A percentile compares a stretch with the other conserved stretches of the same genome.
Evolutionary conservation across 2,888 invertebrate genomes (phyloP).

Genomic region (Drosophila colorata): DNA sequence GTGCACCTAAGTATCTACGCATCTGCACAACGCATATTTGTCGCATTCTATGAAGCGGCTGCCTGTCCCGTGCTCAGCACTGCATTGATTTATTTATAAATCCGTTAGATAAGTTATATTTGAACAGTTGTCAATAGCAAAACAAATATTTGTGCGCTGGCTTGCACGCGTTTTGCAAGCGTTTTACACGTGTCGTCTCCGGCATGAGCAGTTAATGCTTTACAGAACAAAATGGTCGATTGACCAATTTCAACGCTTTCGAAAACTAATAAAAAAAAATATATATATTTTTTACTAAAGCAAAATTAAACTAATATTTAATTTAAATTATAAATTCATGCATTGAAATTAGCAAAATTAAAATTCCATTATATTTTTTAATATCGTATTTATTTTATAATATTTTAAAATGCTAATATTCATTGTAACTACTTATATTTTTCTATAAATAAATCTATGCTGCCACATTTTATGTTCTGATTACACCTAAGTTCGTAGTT

Average conservation of each 20-base stretch:
- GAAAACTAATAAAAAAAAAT: too few relatives aligned
- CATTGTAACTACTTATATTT: too few relatives aligned
- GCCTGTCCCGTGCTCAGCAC: slow-evolving; percentile 19
- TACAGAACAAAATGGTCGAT: neutral
- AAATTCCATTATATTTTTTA: too few relatives aligned
- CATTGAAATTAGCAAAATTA: too few relatives aligned
- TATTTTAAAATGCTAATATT: too few relatives aligned
- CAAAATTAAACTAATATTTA: too few relatives aligned
- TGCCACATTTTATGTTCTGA: too few relatives aligned
- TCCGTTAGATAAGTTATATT: slow-evolving; percentile 65
- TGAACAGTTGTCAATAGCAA: slow-evolving; percentile 67
- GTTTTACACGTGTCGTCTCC: slow-evolving; percentile 31
- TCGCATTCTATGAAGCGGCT: slow-evolving; percentile 46
- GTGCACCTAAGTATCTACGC: slow-evolving; percentile 28
- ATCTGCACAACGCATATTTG: slow-evolving; percentile 31
- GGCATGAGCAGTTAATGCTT: neutral
- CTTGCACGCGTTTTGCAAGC: slow-evolving; percentile 22
- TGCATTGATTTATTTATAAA: slow-evolving; percentile 77
- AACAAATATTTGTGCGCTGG: slow-evolving; percentile 51
- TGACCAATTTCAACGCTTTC: neutral
- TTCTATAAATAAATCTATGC: too few relatives aligned
- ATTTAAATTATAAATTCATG: too few relatives aligned
- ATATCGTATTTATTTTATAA: too few relatives aligned
- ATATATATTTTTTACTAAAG: too few relatives aligned
- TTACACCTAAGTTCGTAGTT: too few relatives aligned